phyloP scores from a whole-genome alignment of 2,113 vertebrate genomes.

The Cynopterus brachyotis region DNA sequence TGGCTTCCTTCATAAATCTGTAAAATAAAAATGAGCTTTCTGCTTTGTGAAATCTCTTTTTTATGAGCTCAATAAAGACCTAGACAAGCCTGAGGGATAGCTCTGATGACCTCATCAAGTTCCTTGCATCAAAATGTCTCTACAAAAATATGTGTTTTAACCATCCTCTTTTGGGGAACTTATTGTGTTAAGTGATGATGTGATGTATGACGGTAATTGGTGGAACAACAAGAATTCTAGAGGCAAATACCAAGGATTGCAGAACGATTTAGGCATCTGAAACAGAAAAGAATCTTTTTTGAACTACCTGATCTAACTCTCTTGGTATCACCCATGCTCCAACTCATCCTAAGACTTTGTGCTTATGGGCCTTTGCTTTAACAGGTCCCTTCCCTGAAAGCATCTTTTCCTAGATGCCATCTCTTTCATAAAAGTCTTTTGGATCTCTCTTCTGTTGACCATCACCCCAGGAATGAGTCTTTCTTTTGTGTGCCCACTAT shows the following conservation, averaged over 20 bases:
- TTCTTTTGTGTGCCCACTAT: not conserved
- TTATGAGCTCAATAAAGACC: constrained; percentile 63
- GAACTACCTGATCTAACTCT: not conserved
- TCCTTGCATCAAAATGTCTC: not conserved
- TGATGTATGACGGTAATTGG: not conserved
- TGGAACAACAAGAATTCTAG: not conserved
- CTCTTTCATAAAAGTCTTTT: not conserved
- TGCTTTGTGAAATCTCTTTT: constrained; percentile 62
- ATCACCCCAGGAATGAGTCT: not conserved
- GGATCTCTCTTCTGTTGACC: not conserved
- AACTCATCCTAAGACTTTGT: not conserved
- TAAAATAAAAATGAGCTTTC: constrained; percentile 67
- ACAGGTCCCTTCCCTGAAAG: not conserved
- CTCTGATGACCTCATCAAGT: constrained; percentile 60
- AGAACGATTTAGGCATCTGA: not conserved
- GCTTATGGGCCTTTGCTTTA: not conserved
- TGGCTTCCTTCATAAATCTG: constrained; percentile 66
- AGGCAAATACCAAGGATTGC: not conserved
- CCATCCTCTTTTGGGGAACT: not conserved
- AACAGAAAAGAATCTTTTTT: not conserved
- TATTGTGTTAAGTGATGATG: not conserved
- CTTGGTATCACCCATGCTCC: not conserved
- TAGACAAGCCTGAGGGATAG: constrained; percentile 5
- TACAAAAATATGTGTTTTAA: constrained; percentile 34
- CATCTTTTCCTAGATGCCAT: not conserved